A percentile compares a stretch with the other conserved stretches of the same genome.
These are phyloP conservation scores for Sminthopsis crassicaudata DNA, from an alignment of 2,113 vertebrate genomes.

Conservation along the genomic window DNA sequence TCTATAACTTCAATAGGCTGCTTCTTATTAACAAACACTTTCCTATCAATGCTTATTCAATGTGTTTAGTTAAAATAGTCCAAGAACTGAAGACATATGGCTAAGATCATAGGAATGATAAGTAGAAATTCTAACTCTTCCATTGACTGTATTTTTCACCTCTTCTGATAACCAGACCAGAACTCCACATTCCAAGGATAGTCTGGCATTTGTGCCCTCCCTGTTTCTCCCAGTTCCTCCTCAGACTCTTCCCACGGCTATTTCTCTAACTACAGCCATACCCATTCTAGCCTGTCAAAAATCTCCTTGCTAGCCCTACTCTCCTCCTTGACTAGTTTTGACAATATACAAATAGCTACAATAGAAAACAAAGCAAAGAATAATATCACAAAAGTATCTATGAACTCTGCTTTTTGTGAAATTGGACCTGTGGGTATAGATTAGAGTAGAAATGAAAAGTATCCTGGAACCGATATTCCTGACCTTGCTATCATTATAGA, in stretches of 20 bases:
- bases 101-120: slow-evolving; percentile 26
- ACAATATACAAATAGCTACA: background rate
- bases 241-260: background rate
- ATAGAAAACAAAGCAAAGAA: background rate
- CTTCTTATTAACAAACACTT: background rate
- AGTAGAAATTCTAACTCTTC: background rate
- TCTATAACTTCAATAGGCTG: background rate
- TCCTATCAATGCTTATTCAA: background rate
- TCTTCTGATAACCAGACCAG: slow-evolving; percentile 13
- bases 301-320: background rate
- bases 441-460: background rate
- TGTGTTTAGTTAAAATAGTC: background rate
- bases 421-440: background rate
- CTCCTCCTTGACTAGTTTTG: background rate
- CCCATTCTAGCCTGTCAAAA: background rate
- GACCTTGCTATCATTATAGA: background rate
- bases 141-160: slow-evolving; percentile 11
- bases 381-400: background rate
- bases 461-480: background rate
- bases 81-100: background rate
- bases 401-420: background rate
- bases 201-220: background rate
- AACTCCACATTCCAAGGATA: background rate
- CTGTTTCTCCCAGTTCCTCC: background rate
- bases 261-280: background rate